phyloP scores from a whole-genome alignment of 1,140 invertebrate species.

The Bacillus rossius region DNA sequence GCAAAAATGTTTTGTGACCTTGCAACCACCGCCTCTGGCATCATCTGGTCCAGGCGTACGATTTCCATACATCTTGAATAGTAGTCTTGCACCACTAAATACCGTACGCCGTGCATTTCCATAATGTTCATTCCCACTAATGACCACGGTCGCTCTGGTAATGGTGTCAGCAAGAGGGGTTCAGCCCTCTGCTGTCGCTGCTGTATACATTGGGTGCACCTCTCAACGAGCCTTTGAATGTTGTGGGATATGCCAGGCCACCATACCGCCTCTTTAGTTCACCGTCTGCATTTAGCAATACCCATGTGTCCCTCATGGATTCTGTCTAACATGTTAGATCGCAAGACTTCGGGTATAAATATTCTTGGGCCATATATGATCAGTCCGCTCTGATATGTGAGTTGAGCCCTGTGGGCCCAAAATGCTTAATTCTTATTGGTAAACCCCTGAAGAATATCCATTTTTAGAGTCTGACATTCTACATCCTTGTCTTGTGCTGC shows the following conservation, averaged over 20 bases:
- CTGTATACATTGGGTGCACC: not conserved
- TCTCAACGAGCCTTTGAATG: not conserved
- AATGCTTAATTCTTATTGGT: not conserved
- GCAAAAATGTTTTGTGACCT: not conserved
- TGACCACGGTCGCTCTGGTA: not conserved
- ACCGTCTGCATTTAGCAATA: not conserved
- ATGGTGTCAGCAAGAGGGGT: not conserved
- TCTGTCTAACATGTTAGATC: not conserved
- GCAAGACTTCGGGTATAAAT: not conserved
- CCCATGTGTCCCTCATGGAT: conserved; percentile 3
- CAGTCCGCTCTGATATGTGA: not conserved
- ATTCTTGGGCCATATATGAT: not conserved
- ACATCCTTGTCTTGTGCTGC: not conserved
- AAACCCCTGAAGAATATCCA: not conserved
- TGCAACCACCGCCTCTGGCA: not conserved
- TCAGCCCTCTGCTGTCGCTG: not conserved
- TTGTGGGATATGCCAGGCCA: not conserved
- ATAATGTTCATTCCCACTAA: not conserved
- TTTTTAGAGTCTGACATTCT: not conserved
- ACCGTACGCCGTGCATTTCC: not conserved
- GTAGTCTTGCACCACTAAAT: conserved; percentile 1
- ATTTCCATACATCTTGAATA: conserved; percentile 1
- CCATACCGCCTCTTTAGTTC: not conserved
- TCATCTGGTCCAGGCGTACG: not conserved
- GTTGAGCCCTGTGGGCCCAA: not conserved